Evolutionary conservation across 2,797 vertebrate genomes (phyloP), one percentile per base, ranked within the genome.

Genomic region (Cossypha caffra): DNA sequence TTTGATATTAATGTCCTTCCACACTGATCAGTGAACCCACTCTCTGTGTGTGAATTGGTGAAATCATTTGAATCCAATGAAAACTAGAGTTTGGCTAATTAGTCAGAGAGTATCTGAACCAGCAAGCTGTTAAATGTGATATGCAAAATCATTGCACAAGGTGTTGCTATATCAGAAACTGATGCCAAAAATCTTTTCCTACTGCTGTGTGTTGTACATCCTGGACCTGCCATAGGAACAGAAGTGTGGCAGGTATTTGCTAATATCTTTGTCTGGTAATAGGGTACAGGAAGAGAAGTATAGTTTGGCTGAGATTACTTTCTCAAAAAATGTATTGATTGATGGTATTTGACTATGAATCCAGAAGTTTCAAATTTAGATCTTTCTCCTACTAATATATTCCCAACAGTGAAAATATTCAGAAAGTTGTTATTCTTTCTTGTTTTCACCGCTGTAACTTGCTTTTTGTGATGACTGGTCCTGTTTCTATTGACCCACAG

Each of bases 11-110:
- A 35, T 43, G 20, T 15, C 33, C 20, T 92, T 15, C 13, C 13
- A 26, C 11, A 25, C 11, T 63, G 20, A 45, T n/a, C 29, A 75
- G 5, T 33, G 25, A 69, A 55, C 10, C 15, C 0, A 0, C 11
- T 55, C 8, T 58, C 5, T 57, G 7, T 20, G 13, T 74, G 24
- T 52, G 24, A 63, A 45, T 31, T 47, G 61, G 42, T 59, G 54
- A 88, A 68, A 68, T 50, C 3, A 6, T n/a, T 76, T 40, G 45
- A 83, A 69, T 66, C 25, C 47, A 11, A 8, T n/a, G 35, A 69
- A 55, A 74, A 63, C 14, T 43, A n/a, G 43, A n/a, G 12, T 74
- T 81, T 72, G 85, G 31, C 45, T 77, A 11, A 6, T 51, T 54
- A 69, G n/a, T 25, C 5, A 80, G 28, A 24, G 5, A 66, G 9